Base-by-base conservation (phyloP, 2,113 vertebrate genomes). In the Stictonetta naevosa region DNA sequence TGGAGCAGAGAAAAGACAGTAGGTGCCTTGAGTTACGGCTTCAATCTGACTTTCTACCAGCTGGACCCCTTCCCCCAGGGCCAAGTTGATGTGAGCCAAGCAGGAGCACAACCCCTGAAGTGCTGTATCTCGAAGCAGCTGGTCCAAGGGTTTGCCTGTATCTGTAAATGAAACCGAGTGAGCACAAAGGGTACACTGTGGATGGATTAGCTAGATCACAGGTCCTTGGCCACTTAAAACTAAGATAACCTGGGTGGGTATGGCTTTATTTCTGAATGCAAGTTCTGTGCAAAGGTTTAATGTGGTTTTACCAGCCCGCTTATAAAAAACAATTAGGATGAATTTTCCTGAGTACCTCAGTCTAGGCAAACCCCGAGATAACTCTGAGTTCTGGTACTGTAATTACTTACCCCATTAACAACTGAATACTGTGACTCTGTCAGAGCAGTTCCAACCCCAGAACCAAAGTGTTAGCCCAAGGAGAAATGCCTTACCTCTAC, bases 401-500 rank as follows among this genome's bases (percentile, higher is more conserved):
- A 82, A 79, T 66, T 89, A 67, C n/a, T 76, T 28, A 71, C 11
- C 50, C 76, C 29, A 66, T 82, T 68, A 93, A 64, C 23, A 75
- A 53, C 6, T 22, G 56, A 90, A 81, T 20, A 28, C 25, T 52
- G 6, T 9, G 40, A 55, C 42, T 50, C 38, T 83, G 67, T 44
- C 23, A 93, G 76, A 96, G 81, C 44, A 62, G 11, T 77, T 86
- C 33, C 73, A 75, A 76, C 9, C 11, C 23, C 21, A 58, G 31
- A 36, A 73, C 31, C 36, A 66, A 59, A 52, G 88, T 74, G 13
- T 77, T 80, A 88, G 44, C 56, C 58, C 8, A 31, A 44, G 58
- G 63, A 86, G 83, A 92, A 85, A 71, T 42, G n/a, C 26, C 95
- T 98, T 96, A 99, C 99, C 98, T 99, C 99, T 55, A 99, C 99